Evolutionary conservation across 1,140 invertebrate genomes (phyloP).

Genomic region (Lasioglossum albipes): DNA sequence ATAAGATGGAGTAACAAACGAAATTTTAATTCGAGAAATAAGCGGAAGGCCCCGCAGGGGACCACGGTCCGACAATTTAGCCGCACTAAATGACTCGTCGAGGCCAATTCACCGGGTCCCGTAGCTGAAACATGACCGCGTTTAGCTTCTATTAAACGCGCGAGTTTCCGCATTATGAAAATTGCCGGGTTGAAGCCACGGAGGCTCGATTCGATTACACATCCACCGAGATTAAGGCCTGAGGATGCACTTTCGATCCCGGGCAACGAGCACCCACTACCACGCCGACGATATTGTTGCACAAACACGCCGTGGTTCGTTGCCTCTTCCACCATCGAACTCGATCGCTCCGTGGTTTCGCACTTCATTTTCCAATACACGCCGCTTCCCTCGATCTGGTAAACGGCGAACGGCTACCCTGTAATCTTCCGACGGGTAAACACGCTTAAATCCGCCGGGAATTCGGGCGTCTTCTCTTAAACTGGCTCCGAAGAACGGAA

Average conservation of each 20-base stretch:
- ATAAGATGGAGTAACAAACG: too few relatives aligned
- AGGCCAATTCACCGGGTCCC: not conserved
- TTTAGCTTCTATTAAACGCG: constrained; percentile 32
- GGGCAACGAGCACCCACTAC: constrained; percentile 28
- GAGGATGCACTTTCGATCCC: constrained; percentile 45
- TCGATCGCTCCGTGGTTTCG: constrained; percentile 32
- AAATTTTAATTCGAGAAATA: too few relatives aligned
- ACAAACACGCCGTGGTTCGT: constrained; percentile 48
- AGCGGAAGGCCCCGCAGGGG: too few relatives aligned
- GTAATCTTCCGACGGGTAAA: constrained; percentile 2
- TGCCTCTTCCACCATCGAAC: constrained; percentile 44
- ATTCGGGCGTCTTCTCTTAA: too few relatives aligned
- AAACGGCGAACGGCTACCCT: not conserved
- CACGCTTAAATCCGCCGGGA: too few relatives aligned
- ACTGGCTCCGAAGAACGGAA: too few relatives aligned
- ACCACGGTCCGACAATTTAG: too few relatives aligned
- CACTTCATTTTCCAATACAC: constrained; percentile 20
- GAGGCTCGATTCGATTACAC: constrained; percentile 26
- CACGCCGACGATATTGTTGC: constrained; percentile 50
- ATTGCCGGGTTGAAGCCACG: constrained; percentile 13
- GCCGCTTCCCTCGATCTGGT: not conserved
- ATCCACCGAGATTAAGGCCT: constrained; percentile 37
- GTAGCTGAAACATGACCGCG: not conserved
- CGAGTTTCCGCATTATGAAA: constrained; percentile 29
- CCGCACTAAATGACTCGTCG: too few relatives aligned